phyloP scores from a whole-genome alignment of 2,888 invertebrate species.

The Cremastinae sp. region DNA sequence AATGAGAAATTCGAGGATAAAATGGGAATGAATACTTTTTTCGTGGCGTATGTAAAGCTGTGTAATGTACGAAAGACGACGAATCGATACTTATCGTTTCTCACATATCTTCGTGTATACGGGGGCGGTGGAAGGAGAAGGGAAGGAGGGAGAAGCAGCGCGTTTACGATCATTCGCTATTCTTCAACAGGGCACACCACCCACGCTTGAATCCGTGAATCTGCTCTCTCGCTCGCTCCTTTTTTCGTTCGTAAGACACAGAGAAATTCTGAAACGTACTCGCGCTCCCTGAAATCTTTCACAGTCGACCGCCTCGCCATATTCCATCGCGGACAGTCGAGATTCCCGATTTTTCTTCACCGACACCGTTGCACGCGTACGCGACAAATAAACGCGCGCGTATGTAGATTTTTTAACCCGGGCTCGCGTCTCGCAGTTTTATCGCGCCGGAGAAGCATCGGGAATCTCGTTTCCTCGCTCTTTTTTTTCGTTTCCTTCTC shows the following conservation, averaged over 20 bases:
- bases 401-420: background rate
- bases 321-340: constrained; percentile 40
- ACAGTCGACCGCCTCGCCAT: constrained; percentile 29
- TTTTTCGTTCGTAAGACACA: background rate
- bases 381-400: background rate
- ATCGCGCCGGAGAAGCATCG: constrained; percentile 38
- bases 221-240: constrained; percentile 10
- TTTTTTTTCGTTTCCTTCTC: constrained; percentile 17
- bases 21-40: constrained; percentile 21
- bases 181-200: constrained; percentile 43
- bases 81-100: constrained; percentile 64
- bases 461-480: constrained; percentile 39
- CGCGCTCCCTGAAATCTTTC: constrained; percentile 33
- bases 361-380: constrained; percentile 10
- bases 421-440: constrained; percentile 35
- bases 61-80: constrained; percentile 53
- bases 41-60: constrained; percentile 23
- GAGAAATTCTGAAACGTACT: constrained; percentile 20
- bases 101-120: constrained; percentile 37
- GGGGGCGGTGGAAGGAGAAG: background rate
- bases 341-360: constrained; percentile 40
- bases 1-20: constrained; percentile 3
- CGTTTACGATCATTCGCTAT: constrained; percentile 73
- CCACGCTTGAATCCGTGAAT: constrained; percentile 65
- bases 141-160: constrained; percentile 24